A percentile compares a stretch with the other conserved stretches of the same genome.
phyloP scores from a whole-genome alignment of 1,140 invertebrate species.

The Aphidius gifuensis region DNA sequence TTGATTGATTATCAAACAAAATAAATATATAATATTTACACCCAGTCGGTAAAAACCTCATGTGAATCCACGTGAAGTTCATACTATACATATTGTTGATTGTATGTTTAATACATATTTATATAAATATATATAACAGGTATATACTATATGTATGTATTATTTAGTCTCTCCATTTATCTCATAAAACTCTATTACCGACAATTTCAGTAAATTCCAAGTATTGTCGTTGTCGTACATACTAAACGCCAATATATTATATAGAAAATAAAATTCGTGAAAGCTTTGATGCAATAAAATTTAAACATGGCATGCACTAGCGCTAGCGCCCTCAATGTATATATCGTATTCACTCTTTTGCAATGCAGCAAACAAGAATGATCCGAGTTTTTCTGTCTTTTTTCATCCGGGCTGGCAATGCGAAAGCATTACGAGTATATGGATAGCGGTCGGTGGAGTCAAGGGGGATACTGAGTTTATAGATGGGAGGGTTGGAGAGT shows the following conservation, averaged over 20 bases:
- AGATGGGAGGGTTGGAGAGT: slow-evolving; percentile 7
- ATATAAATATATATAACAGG: too few relatives aligned
- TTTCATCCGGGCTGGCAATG: slow-evolving; percentile 15
- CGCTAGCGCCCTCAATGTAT: slow-evolving; percentile 9
- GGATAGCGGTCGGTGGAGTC: not conserved
- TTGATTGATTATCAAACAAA: too few relatives aligned
- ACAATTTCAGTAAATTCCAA: slow-evolving; percentile 46
- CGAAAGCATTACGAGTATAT: slow-evolving; percentile 5
- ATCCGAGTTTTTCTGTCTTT: slow-evolving; percentile 7
- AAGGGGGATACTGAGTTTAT: not conserved
- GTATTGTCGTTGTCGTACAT: slow-evolving; percentile 19
- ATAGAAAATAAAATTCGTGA: slow-evolving; percentile 12
- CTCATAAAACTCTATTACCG: slow-evolving; percentile 48
- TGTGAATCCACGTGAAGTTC: too few relatives aligned
- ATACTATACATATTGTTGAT: too few relatives aligned
- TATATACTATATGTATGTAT: too few relatives aligned
- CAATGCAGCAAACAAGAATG: not conserved
- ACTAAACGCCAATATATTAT: slow-evolving; percentile 5
- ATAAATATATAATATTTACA: too few relatives aligned
- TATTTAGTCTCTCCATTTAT: slow-evolving; percentile 26
- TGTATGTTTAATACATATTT: too few relatives aligned
- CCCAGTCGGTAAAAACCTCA: too few relatives aligned
- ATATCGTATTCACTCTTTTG: slow-evolving; percentile 11
- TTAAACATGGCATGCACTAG: slow-evolving; percentile 39
- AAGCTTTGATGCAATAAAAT: slow-evolving; percentile 47